Percentiles rank a stretch among this genome's conserved stretches.
Conservation (phyloP, 2,113 vertebrate species). For the Pteruthius melanotis region DNA sequence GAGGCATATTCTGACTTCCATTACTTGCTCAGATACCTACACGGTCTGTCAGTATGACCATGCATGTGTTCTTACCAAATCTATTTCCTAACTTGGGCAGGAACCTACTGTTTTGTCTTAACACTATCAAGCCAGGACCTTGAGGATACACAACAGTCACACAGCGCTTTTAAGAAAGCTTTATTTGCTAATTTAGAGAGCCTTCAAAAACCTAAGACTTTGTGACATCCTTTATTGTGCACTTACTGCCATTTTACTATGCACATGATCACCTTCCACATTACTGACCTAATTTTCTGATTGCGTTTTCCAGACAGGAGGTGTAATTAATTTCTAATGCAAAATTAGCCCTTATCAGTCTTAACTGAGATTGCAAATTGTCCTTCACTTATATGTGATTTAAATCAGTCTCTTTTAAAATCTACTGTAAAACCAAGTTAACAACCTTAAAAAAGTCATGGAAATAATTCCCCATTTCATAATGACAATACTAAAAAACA, state of each 20-base stretch:
- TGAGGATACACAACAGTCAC: not conserved
- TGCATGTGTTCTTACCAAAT: not conserved
- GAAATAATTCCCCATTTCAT: not conserved
- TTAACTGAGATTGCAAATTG: not conserved
- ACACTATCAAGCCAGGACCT: not conserved
- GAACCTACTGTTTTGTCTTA: not conserved
- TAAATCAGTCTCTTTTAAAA: not conserved
- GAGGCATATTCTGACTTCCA: not conserved
- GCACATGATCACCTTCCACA: not conserved
- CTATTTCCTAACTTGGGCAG: not conserved
- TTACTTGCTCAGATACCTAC: not conserved
- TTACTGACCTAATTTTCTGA: not conserved
- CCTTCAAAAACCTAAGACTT: not conserved
- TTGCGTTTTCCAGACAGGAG: not conserved
- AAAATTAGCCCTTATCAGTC: not conserved
- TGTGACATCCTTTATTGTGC: not conserved
- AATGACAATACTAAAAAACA: not conserved
- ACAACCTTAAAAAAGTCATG: not conserved
- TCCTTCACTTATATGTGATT: not conserved
- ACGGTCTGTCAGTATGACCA: not conserved
- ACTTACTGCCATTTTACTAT: not conserved
- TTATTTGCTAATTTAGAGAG: not conserved
- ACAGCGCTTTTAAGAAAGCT: not conserved
- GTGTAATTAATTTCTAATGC: not conserved
- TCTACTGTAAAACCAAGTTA: not conserved